Evolutionary conservation across 2,797 vertebrate genomes (phyloP).

Genomic region (Acipenser ruthenus): DNA sequence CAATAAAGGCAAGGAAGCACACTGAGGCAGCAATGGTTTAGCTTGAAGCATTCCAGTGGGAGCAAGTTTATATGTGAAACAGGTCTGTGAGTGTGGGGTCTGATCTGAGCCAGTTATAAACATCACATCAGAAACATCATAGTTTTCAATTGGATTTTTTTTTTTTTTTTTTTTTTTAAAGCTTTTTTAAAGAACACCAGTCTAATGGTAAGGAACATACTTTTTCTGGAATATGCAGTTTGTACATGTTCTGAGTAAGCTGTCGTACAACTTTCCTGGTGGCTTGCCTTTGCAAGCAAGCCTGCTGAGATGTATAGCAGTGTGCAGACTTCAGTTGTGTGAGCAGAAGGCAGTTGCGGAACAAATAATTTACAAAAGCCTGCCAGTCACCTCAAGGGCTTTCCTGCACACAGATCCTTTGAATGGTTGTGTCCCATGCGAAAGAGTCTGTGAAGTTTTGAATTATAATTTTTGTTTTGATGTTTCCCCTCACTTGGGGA

Average conservation of each 20-base stretch:
- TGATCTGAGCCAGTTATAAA: too few species aligned
- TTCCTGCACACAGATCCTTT: neutral
- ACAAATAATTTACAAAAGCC: neutral
- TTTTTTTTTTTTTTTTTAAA: too few species aligned
- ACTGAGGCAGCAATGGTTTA: too few species aligned
- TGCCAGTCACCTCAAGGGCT: neutral
- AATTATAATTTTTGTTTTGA: conserved; percentile 30
- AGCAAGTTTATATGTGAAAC: too few species aligned
- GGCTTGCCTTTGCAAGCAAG: neutral
- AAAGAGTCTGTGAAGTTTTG: neutral
- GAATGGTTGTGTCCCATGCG: neutral
- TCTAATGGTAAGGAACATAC: too few species aligned
- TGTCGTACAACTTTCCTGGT: neutral
- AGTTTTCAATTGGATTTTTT: too few species aligned
- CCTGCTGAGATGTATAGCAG: neutral
- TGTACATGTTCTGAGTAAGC: neutral
- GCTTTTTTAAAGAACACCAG: too few species aligned
- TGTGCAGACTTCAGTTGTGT: neutral
- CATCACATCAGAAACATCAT: too few species aligned
- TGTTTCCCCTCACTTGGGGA: conserved; percentile 35
- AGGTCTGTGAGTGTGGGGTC: too few species aligned
- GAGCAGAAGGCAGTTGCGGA: neutral
- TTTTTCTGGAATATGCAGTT: too few species aligned
- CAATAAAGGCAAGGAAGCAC: too few species aligned
- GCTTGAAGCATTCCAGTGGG: too few species aligned